These are phyloP conservation scores for Nothura maculosa DNA, from an alignment of 2,797 vertebrate genomes.

Conservation along the genomic window DNA sequence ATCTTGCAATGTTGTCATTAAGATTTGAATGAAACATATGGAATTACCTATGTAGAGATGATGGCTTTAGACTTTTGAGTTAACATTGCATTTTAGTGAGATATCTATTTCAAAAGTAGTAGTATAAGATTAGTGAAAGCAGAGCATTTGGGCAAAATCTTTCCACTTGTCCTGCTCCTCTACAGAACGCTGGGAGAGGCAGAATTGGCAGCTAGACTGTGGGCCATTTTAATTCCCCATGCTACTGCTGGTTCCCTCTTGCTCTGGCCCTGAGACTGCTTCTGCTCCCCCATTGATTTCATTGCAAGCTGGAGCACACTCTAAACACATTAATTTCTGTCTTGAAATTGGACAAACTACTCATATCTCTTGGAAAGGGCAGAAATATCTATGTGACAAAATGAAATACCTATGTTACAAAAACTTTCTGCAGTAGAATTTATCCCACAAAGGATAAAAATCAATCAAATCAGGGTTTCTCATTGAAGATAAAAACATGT, in stretches of 20 bases:
- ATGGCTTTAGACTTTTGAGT: background rate
- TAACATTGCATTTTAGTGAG: background rate
- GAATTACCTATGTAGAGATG: background rate
- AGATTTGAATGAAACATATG: fast-evolving
- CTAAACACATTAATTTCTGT: background rate
- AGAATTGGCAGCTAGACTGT: background rate
- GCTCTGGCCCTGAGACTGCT: background rate
- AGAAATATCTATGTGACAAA: background rate
- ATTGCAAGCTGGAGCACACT: background rate
- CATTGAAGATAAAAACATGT: background rate
- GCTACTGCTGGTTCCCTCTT: background rate
- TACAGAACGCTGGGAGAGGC: background rate
- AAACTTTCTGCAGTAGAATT: background rate
- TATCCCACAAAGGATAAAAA: background rate
- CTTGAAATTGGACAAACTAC: background rate
- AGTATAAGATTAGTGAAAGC: background rate
- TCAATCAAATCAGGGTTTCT: background rate
- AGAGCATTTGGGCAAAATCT: background rate
- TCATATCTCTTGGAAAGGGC: background rate
- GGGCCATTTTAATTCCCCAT: background rate
- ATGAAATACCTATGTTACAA: fast-evolving
- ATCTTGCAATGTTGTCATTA: background rate
- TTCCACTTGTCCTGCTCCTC: background rate
- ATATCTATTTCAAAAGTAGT: background rate
- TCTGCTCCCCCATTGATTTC: background rate